These are phyloP conservation scores for Herpetotheres cachinnans DNA, from an alignment of 2,113 vertebrate species.

Conservation along the genomic window DNA sequence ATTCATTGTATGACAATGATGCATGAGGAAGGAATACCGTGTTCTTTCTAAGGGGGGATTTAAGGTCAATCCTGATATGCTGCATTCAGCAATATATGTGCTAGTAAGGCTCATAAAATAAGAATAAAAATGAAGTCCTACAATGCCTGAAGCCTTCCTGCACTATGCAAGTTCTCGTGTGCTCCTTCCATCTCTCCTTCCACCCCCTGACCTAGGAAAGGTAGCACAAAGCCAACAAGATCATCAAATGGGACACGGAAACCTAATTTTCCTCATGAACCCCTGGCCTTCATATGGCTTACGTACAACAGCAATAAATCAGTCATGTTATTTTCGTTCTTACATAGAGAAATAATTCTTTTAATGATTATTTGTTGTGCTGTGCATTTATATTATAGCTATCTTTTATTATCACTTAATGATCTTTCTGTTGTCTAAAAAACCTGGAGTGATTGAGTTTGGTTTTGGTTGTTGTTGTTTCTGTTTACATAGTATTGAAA, in stretches of 20 bases:
- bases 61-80: background rate
- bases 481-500: constrained; percentile 52
- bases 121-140: background rate
- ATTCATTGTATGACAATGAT: background rate
- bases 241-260: background rate
- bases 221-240: background rate
- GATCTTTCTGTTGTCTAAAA: constrained; percentile 69
- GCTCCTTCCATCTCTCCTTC: background rate
- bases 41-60: background rate
- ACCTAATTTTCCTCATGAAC: background rate
- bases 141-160: background rate
- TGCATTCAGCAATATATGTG: background rate
- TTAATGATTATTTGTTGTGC: constrained; percentile 62
- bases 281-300: background rate
- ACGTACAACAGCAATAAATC: constrained; percentile 22
- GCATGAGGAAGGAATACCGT: background rate
- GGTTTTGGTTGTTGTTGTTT: constrained; percentile 34
- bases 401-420: constrained; percentile 72
- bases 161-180: background rate
- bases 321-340: constrained; percentile 31
- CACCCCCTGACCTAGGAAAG: background rate
- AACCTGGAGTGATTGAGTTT: background rate
- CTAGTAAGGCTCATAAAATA: background rate
- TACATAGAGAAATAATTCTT: background rate
- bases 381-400: constrained; percentile 64